phyloP scores from a whole-genome alignment of 2,797 vertebrate species.

The Pyrrhura leucotis region DNA sequence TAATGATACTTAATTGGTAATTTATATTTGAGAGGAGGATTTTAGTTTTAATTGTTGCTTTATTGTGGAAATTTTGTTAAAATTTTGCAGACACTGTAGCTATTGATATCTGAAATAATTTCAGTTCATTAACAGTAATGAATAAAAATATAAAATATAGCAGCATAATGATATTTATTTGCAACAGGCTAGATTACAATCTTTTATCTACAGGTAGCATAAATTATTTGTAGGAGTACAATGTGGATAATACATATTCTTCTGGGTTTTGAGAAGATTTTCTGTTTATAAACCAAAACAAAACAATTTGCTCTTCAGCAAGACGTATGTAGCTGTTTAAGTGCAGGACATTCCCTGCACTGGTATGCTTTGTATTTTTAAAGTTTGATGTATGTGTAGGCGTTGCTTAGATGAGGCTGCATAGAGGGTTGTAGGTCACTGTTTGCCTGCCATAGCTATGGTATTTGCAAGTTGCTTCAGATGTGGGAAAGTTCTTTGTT shows the following conservation, averaged over 20 bases:
- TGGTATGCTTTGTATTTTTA: not conserved
- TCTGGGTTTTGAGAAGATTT: not conserved
- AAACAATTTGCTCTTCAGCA: not conserved
- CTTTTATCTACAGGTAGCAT: not conserved
- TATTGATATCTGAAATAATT: not conserved
- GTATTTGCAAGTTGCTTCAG: not conserved
- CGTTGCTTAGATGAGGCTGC: not conserved
- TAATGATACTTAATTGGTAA: not conserved
- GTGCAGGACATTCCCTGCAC: not conserved
- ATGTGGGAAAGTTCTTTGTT: not conserved
- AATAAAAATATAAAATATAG: not conserved
- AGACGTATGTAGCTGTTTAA: not conserved
- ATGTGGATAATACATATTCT: too few species aligned
- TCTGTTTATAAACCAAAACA: not conserved
- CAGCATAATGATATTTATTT: not conserved
- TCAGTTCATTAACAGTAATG: not conserved
- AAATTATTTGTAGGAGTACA: not conserved
- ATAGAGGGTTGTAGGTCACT: not conserved
- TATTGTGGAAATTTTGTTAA: not conserved
- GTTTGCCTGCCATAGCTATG: not conserved
- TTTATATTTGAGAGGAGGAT: not conserved
- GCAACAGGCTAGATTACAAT: not conserved
- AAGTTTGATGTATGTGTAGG: not conserved
- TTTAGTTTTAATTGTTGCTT: not conserved
- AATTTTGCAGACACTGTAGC: not conserved